A percentile compares a stretch with the other conserved stretches of the same genome.
phyloP scores from a whole-genome alignment of 1,140 invertebrate genomes.

The Drosophila kohkoa region DNA sequence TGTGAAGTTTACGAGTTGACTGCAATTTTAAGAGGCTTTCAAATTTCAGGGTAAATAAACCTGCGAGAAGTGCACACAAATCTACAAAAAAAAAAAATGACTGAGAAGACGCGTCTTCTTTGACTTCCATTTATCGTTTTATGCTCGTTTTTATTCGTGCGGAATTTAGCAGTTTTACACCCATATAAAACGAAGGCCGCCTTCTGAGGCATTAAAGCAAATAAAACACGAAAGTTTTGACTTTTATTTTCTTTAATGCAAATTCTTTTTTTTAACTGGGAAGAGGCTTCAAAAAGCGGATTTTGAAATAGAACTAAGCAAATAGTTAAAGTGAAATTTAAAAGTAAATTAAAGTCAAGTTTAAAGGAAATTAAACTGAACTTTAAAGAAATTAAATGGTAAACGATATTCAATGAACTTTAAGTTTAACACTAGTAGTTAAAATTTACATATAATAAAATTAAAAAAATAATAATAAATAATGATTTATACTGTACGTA shows the following conservation, averaged over 20 bases:
- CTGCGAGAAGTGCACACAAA: constrained; percentile 19
- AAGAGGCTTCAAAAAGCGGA: neutral
- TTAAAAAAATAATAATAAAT: neutral
- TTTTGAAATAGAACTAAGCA: no score
- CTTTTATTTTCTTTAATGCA: constrained; percentile 3
- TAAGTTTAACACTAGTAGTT: no score
- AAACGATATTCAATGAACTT: no score
- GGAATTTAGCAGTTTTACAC: constrained; percentile 60
- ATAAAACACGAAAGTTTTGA: neutral
- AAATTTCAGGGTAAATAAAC: constrained; percentile 42
- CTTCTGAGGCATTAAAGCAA: constrained; percentile 36
- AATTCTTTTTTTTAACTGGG: neutral
- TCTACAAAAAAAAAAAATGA: neutral
- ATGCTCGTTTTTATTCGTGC: constrained; percentile 24
- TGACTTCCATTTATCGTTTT: constrained; percentile 28
- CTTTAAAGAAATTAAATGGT: no score
- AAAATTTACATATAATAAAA: no score
- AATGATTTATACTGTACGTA: neutral
- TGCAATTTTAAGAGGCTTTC: constrained; percentile 63
- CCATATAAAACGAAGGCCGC: constrained; percentile 54
- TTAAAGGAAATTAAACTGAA: no score
- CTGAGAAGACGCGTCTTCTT: constrained; percentile 5
- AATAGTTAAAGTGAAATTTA: no score
- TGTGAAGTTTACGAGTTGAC: constrained; percentile 68
- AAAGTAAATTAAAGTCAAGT: no score